Conservation (phyloP, 1,140 invertebrate genomes). For the Pristionchus pacificus region DNA sequence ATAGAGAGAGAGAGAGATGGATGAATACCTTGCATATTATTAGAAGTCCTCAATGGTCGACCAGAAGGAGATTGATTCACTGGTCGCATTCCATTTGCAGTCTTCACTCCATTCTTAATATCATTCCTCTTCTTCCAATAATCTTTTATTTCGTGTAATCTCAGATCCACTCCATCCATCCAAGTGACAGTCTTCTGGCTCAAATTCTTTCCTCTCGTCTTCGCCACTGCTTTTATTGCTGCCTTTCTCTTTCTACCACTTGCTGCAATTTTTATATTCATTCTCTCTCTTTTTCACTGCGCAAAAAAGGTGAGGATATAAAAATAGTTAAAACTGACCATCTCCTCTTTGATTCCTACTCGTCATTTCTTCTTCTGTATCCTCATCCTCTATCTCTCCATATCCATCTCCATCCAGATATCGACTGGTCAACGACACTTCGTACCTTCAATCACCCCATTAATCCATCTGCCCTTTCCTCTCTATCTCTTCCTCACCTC, state of each 20-base stretch:
- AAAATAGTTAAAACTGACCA: neutral
- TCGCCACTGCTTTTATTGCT: neutral
- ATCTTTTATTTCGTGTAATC: conserved; percentile 34
- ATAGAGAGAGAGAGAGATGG: too few relatives aligned
- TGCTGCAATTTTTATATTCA: conserved; percentile 2
- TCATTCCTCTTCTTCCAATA: conserved; percentile 20
- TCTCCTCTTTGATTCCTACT: neutral
- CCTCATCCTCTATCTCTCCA: neutral
- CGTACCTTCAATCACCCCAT: neutral
- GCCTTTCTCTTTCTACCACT: neutral
- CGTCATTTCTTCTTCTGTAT: conserved; percentile 7
- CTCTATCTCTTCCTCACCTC: conserved; percentile 10
- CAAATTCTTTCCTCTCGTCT: conserved; percentile 14
- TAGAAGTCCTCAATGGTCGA: too few relatives aligned
- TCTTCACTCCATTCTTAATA: neutral
- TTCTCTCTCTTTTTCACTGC: too few relatives aligned
- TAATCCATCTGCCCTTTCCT: too few relatives aligned
- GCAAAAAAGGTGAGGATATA: too few relatives aligned
- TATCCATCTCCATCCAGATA: neutral
- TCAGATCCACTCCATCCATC: conserved; percentile 37
- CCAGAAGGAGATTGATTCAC: too few relatives aligned
- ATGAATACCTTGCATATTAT: too few relatives aligned
- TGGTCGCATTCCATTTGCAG: neutral
- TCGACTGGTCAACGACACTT: neutral
- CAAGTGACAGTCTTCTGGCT: conserved; percentile 18